Conservation (phyloP, 2,113 vertebrate species). For the Aptenodytes forsteri region DNA sequence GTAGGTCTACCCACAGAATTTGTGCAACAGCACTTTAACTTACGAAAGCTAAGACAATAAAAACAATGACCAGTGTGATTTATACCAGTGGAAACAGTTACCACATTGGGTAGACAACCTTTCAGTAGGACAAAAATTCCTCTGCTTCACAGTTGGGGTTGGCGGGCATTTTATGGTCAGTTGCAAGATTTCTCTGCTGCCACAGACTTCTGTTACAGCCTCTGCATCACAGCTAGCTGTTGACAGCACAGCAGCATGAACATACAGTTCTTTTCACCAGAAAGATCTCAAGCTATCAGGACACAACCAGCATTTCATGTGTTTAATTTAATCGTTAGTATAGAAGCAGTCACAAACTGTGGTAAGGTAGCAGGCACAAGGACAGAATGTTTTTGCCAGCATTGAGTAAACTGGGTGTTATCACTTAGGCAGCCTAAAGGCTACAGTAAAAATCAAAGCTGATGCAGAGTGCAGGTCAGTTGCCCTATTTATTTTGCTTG, state of each 20-base stretch:
- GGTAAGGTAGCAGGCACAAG: background rate
- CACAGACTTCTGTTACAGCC: background rate
- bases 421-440: background rate
- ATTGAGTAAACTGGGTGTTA: background rate
- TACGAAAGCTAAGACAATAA: background rate
- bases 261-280: background rate
- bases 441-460: background rate
- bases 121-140: background rate
- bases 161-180: background rate
- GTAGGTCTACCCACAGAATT: background rate
- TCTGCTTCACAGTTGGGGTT: background rate
- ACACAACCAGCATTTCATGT: background rate
- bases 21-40: background rate
- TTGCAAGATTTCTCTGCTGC: background rate
- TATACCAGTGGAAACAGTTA: background rate
- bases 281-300: background rate
- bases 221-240: background rate
- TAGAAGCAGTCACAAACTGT: background rate
- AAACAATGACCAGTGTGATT: background rate
- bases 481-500: background rate
- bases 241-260: background rate
- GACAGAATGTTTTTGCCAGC: background rate
- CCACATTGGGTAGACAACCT: background rate
- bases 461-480: background rate
- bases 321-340: background rate